Evolutionary conservation across 2,888 invertebrate species (phyloP), one percentile per base, ranked within the genome.

Genomic region (Acrobasis consociella): DNA sequence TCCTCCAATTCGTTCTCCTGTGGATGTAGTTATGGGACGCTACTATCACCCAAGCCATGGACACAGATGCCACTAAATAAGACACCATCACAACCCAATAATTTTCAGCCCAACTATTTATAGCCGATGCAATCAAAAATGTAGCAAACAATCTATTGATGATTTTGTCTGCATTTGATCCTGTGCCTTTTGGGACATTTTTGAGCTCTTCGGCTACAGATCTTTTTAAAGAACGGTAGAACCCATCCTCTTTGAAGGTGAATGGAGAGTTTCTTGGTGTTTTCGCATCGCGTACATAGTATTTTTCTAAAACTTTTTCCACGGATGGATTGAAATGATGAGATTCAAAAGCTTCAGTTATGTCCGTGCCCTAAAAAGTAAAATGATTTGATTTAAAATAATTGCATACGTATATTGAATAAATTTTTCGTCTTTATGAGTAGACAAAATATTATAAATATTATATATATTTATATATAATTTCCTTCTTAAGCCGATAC

Each of bases 11-110:
- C 68, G 96, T 94, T 68, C 89, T 94, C 76, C 93, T 94, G 78
- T 97, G 97, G 68, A 97, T 94, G 77, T 95, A 97, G 78, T 97
- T 97, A 77, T 97, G 97, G 0, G 95, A 92, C 0, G 93, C 93
- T 3, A 95, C 92, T 0, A 93, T 83, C 0, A 93, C 86, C 93
- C 95, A 94, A 2, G 93, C 91, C 3, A 97, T 79, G 0, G 94
- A 79, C 0, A 94, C 53, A 2, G 95, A 82, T 1, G 90, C 85
- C 16, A 77, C 65, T 7, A 86, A 55, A 63, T 83, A 86, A 2
- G 77, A 81, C 0, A 68, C 60, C 76, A 76, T 75, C 1, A 75
- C 73, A 9, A 79, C 38, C 81, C 81, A 85, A 59, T 85, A 82
- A 63, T 81, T 71, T 13, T 72, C 76, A 1, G 75, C 67, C 79